Evolutionary conservation across 2,797 vertebrate genomes (phyloP).

Genomic region (Rhabdophis nuchalis): DNA sequence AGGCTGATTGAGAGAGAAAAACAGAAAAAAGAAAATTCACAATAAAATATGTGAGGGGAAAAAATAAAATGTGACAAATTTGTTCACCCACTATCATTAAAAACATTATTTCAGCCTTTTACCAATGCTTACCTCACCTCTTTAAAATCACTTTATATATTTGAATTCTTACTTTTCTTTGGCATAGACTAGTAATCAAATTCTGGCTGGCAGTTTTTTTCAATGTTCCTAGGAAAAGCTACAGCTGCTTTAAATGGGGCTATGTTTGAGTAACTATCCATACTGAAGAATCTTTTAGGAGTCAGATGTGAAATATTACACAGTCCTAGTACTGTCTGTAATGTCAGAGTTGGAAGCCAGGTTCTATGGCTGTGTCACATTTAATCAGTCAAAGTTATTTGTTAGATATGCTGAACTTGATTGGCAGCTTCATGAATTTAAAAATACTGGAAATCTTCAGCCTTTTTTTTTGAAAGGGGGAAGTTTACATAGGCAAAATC

Average conservation of each 20-base stretch:
- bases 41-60: background rate
- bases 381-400: background rate
- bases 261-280: background rate
- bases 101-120: background rate
- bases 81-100: background rate
- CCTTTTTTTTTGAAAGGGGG: slow-evolving; percentile 2
- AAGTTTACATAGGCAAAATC: slow-evolving; percentile 24
- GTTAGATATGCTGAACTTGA: background rate
- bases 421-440: background rate
- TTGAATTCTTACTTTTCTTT: background rate
- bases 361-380: background rate
- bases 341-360: background rate
- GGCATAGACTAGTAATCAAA: background rate
- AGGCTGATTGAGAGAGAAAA: background rate
- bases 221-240: background rate
- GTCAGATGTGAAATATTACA: background rate
- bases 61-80: background rate
- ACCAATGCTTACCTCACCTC: background rate
- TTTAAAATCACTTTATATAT: background rate
- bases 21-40: background rate
- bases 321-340: background rate
- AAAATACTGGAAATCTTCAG: slow-evolving; percentile 1
- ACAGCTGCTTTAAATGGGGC: background rate
- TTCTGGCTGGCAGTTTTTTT: background rate
- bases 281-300: background rate